A percentile compares a stretch with the other conserved stretches of the same genome.
phyloP scores from a whole-genome alignment of 2,888 invertebrate genomes.

The Camptogramma bilineatum region DNA sequence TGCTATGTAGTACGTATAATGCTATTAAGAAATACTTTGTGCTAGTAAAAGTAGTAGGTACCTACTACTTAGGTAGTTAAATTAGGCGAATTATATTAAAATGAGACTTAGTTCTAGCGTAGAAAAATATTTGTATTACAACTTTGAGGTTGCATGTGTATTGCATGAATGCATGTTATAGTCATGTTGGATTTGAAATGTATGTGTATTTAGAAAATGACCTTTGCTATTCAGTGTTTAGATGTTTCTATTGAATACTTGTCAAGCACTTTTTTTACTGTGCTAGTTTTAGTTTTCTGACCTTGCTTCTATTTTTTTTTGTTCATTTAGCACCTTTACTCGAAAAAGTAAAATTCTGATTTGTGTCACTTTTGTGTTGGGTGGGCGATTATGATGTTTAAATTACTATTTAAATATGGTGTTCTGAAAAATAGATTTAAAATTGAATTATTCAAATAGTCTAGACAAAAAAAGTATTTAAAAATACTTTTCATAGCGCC shows the following conservation, averaged over 20 bases:
- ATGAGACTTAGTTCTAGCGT: conserved; percentile 16
- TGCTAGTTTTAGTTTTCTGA: conserved; percentile 32
- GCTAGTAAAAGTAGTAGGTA: not conserved
- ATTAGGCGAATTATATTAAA: not conserved
- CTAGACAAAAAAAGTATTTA: too few relatives aligned
- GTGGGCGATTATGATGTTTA: conserved; percentile 6
- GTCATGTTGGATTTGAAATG: conserved; percentile 23
- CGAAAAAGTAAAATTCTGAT: conserved; percentile 20
- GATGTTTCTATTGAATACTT: conserved; percentile 8
- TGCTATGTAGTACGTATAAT: not conserved
- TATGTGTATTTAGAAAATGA: conserved; percentile 22
- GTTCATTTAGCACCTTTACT: conserved; percentile 23
- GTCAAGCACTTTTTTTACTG: conserved; percentile 24
- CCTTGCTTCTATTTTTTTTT: conserved; percentile 20
- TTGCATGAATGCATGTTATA: conserved; percentile 30
- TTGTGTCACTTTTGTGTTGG: conserved; percentile 30
- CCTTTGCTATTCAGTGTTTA: conserved; percentile 17
- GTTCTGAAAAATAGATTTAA: not conserved
- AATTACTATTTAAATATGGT: conserved; percentile 3
- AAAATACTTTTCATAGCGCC: too few relatives aligned
- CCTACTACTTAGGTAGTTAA: too few relatives aligned
- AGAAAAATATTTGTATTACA: conserved; percentile 1
- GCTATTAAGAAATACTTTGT: not conserved
- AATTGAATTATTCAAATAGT: too few relatives aligned
- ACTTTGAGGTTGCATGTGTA: conserved; percentile 19